Base-by-base conservation (phyloP, 2,113 vertebrate species). In the Stegostoma tigrinum region DNA sequence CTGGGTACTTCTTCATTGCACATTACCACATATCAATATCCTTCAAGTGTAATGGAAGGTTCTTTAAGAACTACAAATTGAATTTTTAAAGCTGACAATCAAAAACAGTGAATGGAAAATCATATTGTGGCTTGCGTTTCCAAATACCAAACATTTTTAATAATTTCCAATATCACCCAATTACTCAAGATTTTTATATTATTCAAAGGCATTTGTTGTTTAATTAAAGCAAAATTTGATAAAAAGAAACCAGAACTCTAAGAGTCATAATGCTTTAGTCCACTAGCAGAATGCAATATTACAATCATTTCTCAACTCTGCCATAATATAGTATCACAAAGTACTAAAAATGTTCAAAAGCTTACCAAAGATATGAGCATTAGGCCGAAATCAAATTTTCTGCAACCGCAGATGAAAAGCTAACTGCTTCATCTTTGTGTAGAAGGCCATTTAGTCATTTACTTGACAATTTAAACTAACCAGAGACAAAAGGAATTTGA, bases 151-250 rank as follows among this genome's bases (percentile, higher is more conserved):
- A 70, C 34, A 93, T 27, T 45, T 42, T 67, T 45, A 94, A 17
- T 68, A 23, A 70, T 24, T 27, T 70, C 42, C 64, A 94, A 34
- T 67, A 42, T 19, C 45, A 67, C 66, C 90, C n/a, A 94, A 94
- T 23, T 3, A n/a, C 30, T 23, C 38, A 42, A 89, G 2, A 23
- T 12, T 52, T 52, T 87, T 5, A 17, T 45, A 24, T 8, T 48
- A 21, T 87, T 48, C 19, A 87, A 94, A 94, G 91, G 64, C 64
- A 94, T 93, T 93, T n/a, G 67, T 27, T 93, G 15, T 70, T 68
- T 45, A 94, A 66, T 38, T 38, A 93, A 89, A 61, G 34, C 61
- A 67, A 94, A 45, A 94, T 67, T 24, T 94, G n/a, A 42, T 21
- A 23, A n/a, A 67, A 42, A 75, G 8, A 72, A 8, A 61, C 55